Base-by-base conservation (phyloP, 2,888 invertebrate genomes). In the Thera britannica region DNA sequence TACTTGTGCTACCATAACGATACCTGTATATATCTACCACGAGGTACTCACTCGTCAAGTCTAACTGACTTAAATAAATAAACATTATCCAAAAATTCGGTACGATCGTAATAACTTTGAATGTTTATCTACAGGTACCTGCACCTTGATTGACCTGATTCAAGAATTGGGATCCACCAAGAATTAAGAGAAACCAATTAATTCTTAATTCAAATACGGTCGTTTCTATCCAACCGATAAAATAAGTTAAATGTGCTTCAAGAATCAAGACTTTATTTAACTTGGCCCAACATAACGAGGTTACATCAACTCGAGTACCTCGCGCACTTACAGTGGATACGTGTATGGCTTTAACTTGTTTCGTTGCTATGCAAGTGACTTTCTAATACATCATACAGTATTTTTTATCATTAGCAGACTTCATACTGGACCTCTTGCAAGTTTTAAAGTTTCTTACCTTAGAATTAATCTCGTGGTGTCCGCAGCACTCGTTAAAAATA, bases 321-420 rank as follows among this genome's bases (percentile, higher is more conserved):
- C 80, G 83, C 83, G 84, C 83, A 87, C 86, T 86, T 85, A 80
- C 83, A 83, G 82, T 78, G 81, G 79, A 82, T 83, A 86, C 83
- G 82, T 84, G 84, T 85, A 81, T 80, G 82, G 85, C 86, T 87
- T 88, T 83, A 89, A 90, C 90, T 90, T 86, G 88, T 89, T 89
- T 85, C 83, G 85, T 87, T 87, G 86, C 88, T 86, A 90, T 88
- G 86, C 86, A 89, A 87, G 85, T 87, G 82, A 92, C 92, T 92
- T 92, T 92, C 92, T 92, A 92, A 91, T 89, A 88, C 85, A 87
- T 86, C 88, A 85, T 85, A 79, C 78, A 80, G 77, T 79, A 80
- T 81, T 78, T 80, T 77, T 78, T 78, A 71, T 72, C 67, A 65
- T 67, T 70, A 67, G 62, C 67, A 56, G 58, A 65, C 64, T 66